phyloP scores from a whole-genome alignment of 23 tunicate species.

The Ciona savignyi region DNA sequence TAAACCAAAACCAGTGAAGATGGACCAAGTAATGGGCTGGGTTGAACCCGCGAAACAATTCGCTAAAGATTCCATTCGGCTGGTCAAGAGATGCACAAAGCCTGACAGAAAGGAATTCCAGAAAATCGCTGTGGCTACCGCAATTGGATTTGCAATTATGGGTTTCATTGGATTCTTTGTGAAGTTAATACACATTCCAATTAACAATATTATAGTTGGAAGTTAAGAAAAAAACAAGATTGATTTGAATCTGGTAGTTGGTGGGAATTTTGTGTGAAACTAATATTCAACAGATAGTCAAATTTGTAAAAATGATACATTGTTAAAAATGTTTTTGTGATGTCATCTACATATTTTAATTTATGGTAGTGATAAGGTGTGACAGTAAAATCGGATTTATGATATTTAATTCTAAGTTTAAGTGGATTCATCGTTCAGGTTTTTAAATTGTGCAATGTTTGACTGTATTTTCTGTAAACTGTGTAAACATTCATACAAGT shows the following conservation, averaged over 20 bases:
- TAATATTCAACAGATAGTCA: too few species aligned
- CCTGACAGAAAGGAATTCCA: slow-evolving; percentile 99
- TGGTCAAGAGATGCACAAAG: slow-evolving; percentile 95
- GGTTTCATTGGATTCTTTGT: slow-evolving; percentile 99
- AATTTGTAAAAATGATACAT: too few species aligned
- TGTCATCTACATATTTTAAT: too few species aligned
- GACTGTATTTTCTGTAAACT: too few species aligned
- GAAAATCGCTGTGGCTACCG: slow-evolving; percentile 97
- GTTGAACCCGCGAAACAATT: slow-evolving; percentile 91
- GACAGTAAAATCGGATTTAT: too few species aligned
- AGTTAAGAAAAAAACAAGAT: slow-evolving; percentile 22
- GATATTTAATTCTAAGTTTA: too few species aligned
- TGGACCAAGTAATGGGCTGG: slow-evolving; percentile 76
- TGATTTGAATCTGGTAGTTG: background rate
- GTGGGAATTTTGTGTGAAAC: too few species aligned
- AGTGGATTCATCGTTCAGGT: too few species aligned
- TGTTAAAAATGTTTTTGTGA: too few species aligned
- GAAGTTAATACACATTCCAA: slow-evolving; percentile 98
- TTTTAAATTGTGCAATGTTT: too few species aligned
- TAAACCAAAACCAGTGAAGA: background rate
- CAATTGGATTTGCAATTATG: slow-evolving; percentile 98
- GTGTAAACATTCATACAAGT: too few species aligned
- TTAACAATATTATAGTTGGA: slow-evolving; percentile 99
- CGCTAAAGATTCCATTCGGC: slow-evolving; percentile 85
- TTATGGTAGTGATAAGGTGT: too few species aligned